A percentile compares a stretch with the other conserved stretches of the same genome.
phyloP scores from a whole-genome alignment of 2,888 invertebrate genomes.

The Tipula vernalis region DNA sequence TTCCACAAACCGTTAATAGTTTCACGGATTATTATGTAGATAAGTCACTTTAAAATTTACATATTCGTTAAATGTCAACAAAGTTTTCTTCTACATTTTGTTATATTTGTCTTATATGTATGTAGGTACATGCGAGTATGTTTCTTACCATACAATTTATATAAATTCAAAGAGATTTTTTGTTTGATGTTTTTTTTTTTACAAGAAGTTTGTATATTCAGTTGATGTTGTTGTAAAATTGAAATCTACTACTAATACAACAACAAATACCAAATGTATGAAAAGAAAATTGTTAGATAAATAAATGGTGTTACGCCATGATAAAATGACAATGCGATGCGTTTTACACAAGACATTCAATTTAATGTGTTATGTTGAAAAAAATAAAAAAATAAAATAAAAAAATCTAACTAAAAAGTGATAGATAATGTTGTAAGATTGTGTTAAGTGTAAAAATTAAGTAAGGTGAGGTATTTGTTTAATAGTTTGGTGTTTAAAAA shows the following conservation, averaged over 20 bases:
- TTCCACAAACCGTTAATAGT: neutral
- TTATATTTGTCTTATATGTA: neutral
- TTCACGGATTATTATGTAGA: neutral
- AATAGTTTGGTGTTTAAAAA: neutral
- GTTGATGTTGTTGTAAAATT: neutral
- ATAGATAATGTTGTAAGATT: neutral
- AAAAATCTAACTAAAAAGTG: neutral
- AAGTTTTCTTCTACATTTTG: neutral
- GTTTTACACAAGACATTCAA: neutral
- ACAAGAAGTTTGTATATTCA: neutral
- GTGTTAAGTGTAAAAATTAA: neutral
- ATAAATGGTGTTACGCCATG: neutral
- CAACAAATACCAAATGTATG: neutral
- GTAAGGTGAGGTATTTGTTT: neutral
- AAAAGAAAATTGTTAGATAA: neutral
- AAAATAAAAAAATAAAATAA: neutral
- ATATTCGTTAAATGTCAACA: neutral
- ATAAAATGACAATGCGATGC: neutral
- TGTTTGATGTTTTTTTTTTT: neutral
- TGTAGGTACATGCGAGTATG: neutral
- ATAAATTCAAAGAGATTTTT: neutral
- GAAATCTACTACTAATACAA: neutral
- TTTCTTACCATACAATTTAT: neutral
- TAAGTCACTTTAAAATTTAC: neutral
- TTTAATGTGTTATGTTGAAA: neutral